Percentiles rank a stretch among this genome's conserved stretches.
These are phyloP conservation scores for Danaus chrysippus DNA, from an alignment of 2,888 invertebrate species.

Conservation along the genomic window DNA sequence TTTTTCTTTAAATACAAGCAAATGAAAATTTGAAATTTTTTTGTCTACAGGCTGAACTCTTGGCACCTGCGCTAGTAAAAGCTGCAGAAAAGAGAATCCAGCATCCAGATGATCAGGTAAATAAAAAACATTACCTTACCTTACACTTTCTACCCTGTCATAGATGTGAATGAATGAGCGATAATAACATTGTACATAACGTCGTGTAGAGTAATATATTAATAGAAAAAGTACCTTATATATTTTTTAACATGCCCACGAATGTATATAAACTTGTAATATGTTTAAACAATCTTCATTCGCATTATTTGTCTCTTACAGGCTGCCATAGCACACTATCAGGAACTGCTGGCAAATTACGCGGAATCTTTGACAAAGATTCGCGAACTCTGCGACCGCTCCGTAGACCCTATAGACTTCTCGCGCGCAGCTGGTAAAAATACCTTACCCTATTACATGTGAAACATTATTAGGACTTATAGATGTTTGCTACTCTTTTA, in stretches of 20 bases:
- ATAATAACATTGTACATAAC: too few relatives aligned
- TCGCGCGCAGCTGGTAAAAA: conserved; percentile 90
- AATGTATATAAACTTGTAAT: too few relatives aligned
- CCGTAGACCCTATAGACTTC: conserved; percentile 96
- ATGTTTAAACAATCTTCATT: too few relatives aligned
- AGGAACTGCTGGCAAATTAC: conserved; percentile 85
- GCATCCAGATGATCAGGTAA: conserved; percentile 51
- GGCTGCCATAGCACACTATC: conserved; percentile 94
- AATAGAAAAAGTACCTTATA: too few relatives aligned
- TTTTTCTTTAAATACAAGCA: too few relatives aligned
- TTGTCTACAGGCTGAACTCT: conserved; percentile 49
- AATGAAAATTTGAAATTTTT: too few relatives aligned
- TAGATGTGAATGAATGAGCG: neutral
- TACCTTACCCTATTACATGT: neutral
- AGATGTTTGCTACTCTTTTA: too few relatives aligned
- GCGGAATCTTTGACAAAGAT: conserved; percentile 92
- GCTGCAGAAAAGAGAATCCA: conserved; percentile 58
- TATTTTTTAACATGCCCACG: too few relatives aligned
- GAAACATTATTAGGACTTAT: too few relatives aligned
- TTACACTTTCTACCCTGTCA: neutral
- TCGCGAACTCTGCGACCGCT: conserved; percentile 94
- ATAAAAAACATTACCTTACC: neutral
- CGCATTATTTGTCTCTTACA: conserved; percentile 26
- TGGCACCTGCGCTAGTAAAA: conserved; percentile 63
- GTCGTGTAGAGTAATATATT: too few relatives aligned